Base-by-base conservation (phyloP, 2,113 vertebrate species). In the Spea multiplicata region DNA sequence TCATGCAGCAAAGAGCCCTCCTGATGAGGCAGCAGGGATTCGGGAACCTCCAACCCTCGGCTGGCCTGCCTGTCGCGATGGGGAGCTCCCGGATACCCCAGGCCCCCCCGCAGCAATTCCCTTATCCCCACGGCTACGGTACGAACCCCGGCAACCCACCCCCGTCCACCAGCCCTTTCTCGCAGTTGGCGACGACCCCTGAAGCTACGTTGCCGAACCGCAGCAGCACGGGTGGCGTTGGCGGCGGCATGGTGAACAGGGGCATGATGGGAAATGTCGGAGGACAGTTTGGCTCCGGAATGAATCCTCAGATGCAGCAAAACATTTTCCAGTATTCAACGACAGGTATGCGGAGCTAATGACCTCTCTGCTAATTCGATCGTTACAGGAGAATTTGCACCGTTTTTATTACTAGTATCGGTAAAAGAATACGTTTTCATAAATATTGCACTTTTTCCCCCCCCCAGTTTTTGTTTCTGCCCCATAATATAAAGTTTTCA, bases 1-100 rank as follows among this genome's bases (percentile, higher is more conserved):
- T 98, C 48, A 92, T 98, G 83, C 96, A 98, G 91, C 96, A 98
- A 59, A 92, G 95, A 82, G 94, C 95, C 86, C 86, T 97, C 87
- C 89, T 97, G 73, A 95, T 97, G 95, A 91, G 96, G 82, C 95
- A 93, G 6, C 91, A 98, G 73, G 94, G 91, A 83, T 89, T 89
- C 0, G 88, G 87, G 5, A 87, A 67, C 85, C 87, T 91, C 53
- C 89, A 89, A 0, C 78, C 85, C 9, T 84, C 88, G 0, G 83
- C 85, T 6, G 89, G 93, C 79, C 74, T 93, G 50, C 92, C 91
- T 3, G 89, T 90, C 46, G 90, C 88, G 76, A 89, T 92, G 53
- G 89, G 88, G 83, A 87, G 84, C 6, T 82, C 89, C 73, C 87
- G 89, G 69, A 87, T 92, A 75, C 91, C 90, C 86, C 94, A 83